Base-by-base conservation (phyloP, 2,797 vertebrate genomes). In the Coluber constrictor region DNA sequence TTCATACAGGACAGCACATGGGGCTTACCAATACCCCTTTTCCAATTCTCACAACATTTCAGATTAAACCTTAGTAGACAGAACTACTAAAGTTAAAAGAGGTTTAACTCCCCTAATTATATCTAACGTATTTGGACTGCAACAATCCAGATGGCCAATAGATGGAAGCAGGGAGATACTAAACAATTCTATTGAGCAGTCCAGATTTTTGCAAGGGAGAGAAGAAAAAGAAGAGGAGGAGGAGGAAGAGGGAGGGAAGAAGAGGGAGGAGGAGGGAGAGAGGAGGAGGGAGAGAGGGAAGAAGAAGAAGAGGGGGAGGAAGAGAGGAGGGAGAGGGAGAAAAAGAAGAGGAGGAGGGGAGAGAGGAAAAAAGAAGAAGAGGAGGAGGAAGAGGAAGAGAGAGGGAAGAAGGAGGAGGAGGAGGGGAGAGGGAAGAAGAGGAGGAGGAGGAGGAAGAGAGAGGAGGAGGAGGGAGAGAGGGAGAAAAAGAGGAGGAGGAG, bases 311-410 rank as follows among this genome's bases (percentile, higher is more conserved):
- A 18, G 20, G 20, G 7, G 18, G 57, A 59, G 5, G 18, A 1
- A 16, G 18, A 23, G 6, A 60, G 0, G 23, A 9, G 0, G 6
- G 2, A 5, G 20, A 60, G 1, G 7, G 25, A 6, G 23, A 3
- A 8, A 1, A 61, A 0, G 8, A 27, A 1, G 23, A 10, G 3
- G 59, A 60, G 7, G 2, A 60, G 7, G 59, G 7, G 23, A 1
- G 2, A 10, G 9, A 9, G 3, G 8, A 1, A 27, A 8, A 23
- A 3, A 8, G 20, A 0, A 9, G 0, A 25, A 1, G 59, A 60
- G 8, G 9, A 27, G 25, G 23, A 57, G 1, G 5, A 57, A 15
- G 3, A 16, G 4, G 15, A 16, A 3, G 55, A 11, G 10, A 54
- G 2, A 54, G 51, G 10, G 10, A 55, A 12, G 54, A 55, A 11